Base-by-base conservation (phyloP, 2,888 invertebrate genomes). In the Metellina segmentata region DNA sequence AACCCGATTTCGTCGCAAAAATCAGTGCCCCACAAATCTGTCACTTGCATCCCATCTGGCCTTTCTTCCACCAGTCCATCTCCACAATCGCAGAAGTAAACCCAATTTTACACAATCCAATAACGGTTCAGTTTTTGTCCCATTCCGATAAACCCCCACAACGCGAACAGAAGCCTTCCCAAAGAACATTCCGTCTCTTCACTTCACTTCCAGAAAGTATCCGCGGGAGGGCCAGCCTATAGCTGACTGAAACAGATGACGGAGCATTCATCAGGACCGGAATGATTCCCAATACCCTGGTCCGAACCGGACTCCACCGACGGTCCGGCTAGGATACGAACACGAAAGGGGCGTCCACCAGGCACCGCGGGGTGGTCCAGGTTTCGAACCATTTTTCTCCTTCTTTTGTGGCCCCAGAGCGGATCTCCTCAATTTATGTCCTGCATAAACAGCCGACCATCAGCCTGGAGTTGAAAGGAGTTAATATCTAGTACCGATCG, bases 261-360 rank as follows among this genome's bases (percentile, higher is more conserved):
- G 81, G 70, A 34, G 19, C 53, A 81, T 81, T 70, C 81, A 81
- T 81, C 81, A 81, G 4, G 69, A 49, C 13, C 16, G 51, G 77
- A 77, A 77, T 77, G n/a, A 77, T 77, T 69, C 81, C 69, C 81
- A 81, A 69, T 16, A 19, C 34, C 48, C 7, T n/a, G 81, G 70
- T 70, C 81, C 48, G 49, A 81, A 81, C 81, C 69, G 81, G 81
- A 81, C 81, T 81, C 48, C n/a, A 8, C 70, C 70, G 49, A 34
- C 34, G 34, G 49, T 81, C 69, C 81, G 81, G 79, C 19, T 53
- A 53, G 34, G 77, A 49, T 19, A 13, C 34, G 49, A 49, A 81
- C 81, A 81, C 70, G 81, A 70, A 81, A 81, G 81, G 81, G 81
- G 81, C 81, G 81, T 81, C 69, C 16, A 81, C 48, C 81, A 6